These are phyloP conservation scores for Loris lydekkerianus DNA, from an alignment of 2,797 vertebrate genomes.

Conservation along the genomic window DNA sequence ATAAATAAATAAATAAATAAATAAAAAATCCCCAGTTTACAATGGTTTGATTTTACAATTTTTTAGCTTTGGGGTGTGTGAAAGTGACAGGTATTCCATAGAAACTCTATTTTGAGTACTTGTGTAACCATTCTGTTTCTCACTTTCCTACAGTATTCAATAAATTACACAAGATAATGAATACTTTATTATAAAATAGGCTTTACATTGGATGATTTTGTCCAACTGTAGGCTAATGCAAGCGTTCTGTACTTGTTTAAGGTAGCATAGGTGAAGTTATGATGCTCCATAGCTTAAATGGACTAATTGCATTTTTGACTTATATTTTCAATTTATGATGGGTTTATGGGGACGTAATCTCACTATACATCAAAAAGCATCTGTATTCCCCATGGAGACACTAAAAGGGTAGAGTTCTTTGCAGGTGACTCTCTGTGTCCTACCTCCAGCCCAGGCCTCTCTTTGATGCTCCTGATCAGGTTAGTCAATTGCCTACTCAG, in stretches of 20 bases:
- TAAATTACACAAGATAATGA: neutral
- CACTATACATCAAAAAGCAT: neutral
- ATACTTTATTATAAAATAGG: neutral
- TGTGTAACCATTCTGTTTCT: neutral
- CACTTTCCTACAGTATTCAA: neutral
- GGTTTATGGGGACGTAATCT: neutral
- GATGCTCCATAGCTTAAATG: neutral
- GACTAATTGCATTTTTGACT: neutral
- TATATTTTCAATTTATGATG: neutral
- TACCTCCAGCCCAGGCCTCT: neutral
- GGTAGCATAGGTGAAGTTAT: neutral
- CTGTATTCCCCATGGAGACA: neutral
- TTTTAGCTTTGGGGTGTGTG: neutral
- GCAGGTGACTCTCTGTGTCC: neutral
- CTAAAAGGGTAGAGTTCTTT: neutral
- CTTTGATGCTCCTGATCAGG: neutral
- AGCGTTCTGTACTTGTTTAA: neutral
- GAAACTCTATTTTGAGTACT: neutral
- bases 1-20: neutral
- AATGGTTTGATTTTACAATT: neutral
- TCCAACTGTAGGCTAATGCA: neutral
- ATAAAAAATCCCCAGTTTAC: neutral
- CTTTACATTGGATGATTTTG: neutral
- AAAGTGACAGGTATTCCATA: neutral
- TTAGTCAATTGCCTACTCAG: neutral